A percentile compares a stretch with the other conserved stretches of the same genome.
Conservation (phyloP, 2,888 invertebrate genomes). For the Meghimatium bilineatum region DNA sequence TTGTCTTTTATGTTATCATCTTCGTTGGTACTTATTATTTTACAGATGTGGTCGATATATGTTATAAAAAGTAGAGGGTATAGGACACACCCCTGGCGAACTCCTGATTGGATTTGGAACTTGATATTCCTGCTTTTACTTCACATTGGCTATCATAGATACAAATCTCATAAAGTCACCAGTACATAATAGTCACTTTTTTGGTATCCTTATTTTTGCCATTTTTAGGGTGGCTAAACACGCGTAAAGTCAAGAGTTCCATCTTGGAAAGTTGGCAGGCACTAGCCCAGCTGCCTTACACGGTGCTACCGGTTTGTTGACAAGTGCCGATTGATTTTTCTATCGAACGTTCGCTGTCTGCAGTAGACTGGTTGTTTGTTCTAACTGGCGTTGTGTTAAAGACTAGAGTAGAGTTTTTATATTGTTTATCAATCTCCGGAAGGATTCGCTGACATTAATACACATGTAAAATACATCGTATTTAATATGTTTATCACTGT, state of each 20-base stretch:
- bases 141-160: too few relatives aligned
- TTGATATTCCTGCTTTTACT: too few relatives aligned
- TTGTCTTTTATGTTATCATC: too few relatives aligned
- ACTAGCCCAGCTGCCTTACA: not conserved
- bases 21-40: too few relatives aligned
- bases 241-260: not conserved
- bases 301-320: not conserved
- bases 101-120: too few relatives aligned
- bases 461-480: not conserved
- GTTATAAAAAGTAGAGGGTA: too few relatives aligned
- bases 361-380: not conserved
- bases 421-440: not conserved
- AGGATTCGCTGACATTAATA: not conserved
- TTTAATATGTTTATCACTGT: not conserved
- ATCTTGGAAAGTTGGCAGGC: not conserved
- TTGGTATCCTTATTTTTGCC: not conserved
- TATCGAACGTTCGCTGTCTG: not conserved
- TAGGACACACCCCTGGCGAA: too few relatives aligned
- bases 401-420: not conserved
- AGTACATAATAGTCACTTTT: not conserved
- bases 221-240: not conserved
- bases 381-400: not conserved
- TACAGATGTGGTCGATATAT: too few relatives aligned
- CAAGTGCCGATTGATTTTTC: constrained; percentile 21
- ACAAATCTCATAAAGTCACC: too few relatives aligned